Evolutionary conservation across 2,888 invertebrate species (phyloP), one percentile per base, ranked within the genome.

Genomic region (Perdita meconis): DNA sequence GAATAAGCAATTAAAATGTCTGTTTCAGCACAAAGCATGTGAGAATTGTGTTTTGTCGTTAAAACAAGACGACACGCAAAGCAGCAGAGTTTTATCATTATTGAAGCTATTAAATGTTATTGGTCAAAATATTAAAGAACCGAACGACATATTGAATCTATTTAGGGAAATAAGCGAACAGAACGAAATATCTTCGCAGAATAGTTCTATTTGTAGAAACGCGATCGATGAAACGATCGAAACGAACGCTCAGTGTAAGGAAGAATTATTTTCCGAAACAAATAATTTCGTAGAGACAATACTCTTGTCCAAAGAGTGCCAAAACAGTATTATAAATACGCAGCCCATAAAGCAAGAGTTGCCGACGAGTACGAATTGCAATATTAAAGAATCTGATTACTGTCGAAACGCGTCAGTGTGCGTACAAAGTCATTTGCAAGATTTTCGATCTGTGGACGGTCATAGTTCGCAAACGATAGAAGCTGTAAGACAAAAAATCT

Each of bases 261-360:
- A 67, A 22, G 71, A 78, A 68, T 64, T 36, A 36, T 74, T 53
- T 47, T 61, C 63, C 47, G 63, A 68, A 16, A 65, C 74, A 73
- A 68, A 76, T 51, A 66, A 42, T 73, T 76, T 44, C 26, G 59
- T 34, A 51, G 70, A 76, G 26, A 64, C 66, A 59, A 67, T 67
- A 56, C 16, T 57, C 50, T 69, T 67, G 56, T 64, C 67, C 10
- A 75, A 66, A 1, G 67, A 69, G 66, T 83, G 81, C 73, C 85
- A 85, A 83, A 76, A 69, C 30, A 61, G 38, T 69, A 63, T 59
- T 59, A 50, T 53, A 53, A 66, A 69, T 51, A 44, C 64, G n/a
- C 67, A 79, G 44, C 66, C 55, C 47, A 79, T 83, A 55, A 84
- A 80, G 19, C 75, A 81, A 59, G 79, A 86, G 60, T 73, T 79